Evolutionary conservation across 2,113 vertebrate species (phyloP).

Genomic region (Panthera leo): DNA sequence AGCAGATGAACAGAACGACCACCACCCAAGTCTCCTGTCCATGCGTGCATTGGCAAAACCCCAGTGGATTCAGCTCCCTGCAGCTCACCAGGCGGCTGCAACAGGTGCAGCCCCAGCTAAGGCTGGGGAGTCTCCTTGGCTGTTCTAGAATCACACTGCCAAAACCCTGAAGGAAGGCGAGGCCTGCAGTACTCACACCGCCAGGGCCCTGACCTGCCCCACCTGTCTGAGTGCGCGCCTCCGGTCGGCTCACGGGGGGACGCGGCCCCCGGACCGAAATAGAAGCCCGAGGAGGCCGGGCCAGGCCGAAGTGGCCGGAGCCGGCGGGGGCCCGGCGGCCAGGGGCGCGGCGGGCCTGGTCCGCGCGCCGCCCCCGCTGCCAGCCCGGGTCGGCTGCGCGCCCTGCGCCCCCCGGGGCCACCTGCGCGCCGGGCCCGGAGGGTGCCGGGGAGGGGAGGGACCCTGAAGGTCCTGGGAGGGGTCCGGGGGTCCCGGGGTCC

Average conservation of each 20-base stretch:
- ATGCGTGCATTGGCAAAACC: background rate
- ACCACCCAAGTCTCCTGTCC: background rate
- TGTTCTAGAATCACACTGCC: conserved; percentile 23
- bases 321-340: background rate
- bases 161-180: background rate
- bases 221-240: conserved; percentile 63
- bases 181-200: background rate
- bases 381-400: background rate
- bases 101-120: conserved; percentile 78
- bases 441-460: background rate
- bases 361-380: background rate
- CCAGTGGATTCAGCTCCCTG: background rate
- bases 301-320: background rate
- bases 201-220: conserved; percentile 43
- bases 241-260: background rate
- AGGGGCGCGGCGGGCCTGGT: background rate
- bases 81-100: conserved; percentile 57
- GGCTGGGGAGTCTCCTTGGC: background rate
- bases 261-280: conserved; percentile 38
- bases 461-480: background rate
- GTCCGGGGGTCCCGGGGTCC: background rate
- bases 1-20: background rate
- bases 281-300: background rate
- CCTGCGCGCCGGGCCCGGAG: background rate
- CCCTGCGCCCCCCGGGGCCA: background rate